phyloP scores from a whole-genome alignment of 2,113 vertebrate genomes.

The Zapus hudsonius region DNA sequence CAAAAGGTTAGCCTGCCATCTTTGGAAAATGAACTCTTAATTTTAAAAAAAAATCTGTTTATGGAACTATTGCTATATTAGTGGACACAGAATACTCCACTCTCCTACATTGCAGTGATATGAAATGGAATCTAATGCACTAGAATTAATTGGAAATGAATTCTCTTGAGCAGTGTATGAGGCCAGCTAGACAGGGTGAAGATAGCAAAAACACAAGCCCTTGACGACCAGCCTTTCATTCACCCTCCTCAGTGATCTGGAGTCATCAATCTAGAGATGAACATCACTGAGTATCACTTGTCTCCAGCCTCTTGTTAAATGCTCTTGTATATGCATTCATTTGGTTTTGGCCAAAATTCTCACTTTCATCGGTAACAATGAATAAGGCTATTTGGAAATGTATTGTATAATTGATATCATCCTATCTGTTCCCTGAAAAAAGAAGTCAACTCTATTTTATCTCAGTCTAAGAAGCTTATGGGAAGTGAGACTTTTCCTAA shows the following conservation, averaged over 20 bases:
- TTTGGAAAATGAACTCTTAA: neutral
- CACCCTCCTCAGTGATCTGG: neutral
- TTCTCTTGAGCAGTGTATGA: neutral
- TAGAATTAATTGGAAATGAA: slow-evolving; percentile 19
- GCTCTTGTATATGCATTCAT: neutral
- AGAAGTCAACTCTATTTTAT: neutral
- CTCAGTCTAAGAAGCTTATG: neutral
- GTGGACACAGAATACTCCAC: neutral
- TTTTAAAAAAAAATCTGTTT: neutral
- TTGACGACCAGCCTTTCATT: neutral
- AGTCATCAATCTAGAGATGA: slow-evolving; percentile 22
- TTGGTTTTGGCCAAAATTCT: slow-evolving; percentile 56
- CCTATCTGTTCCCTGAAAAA: neutral
- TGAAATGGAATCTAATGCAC: slow-evolving; percentile 6
- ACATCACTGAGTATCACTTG: neutral
- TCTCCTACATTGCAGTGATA: neutral
- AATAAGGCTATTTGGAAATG: neutral
- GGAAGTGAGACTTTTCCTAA: neutral
- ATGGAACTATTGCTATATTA: neutral
- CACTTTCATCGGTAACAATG: neutral
- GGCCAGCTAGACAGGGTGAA: neutral
- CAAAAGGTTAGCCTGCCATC: neutral
- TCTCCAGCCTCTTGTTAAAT: slow-evolving; percentile 34
- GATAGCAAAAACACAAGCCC: neutral
- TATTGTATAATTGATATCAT: neutral